phyloP scores from a whole-genome alignment of 2,797 vertebrate species.

The Sebastes variabilis region DNA sequence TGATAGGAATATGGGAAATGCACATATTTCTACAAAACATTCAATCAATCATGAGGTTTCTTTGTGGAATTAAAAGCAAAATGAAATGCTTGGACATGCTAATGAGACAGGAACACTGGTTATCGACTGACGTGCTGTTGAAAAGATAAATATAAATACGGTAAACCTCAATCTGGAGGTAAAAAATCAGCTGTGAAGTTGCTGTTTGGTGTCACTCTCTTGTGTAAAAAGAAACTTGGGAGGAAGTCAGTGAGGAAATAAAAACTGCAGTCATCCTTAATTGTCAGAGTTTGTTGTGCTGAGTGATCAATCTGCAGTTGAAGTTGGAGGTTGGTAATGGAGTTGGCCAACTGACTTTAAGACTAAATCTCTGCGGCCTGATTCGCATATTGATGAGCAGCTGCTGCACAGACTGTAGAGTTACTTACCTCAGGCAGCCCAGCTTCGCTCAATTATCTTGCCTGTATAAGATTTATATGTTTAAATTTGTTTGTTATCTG shows the following conservation, averaged over 20 bases:
- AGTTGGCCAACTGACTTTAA: constrained; percentile 36
- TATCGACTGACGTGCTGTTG: background rate
- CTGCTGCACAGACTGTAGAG: constrained; percentile 4
- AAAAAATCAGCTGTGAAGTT: background rate
- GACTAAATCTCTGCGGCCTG: constrained; percentile 36
- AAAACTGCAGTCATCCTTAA: constrained; percentile 75
- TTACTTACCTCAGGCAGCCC: constrained; percentile 2
- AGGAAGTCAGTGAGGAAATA: constrained; percentile 40
- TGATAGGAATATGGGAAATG: constrained; percentile 33
- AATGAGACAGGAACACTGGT: background rate
- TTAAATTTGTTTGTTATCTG: background rate
- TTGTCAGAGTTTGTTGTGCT: constrained; percentile 68
- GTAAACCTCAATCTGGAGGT: background rate
- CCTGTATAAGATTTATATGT: background rate
- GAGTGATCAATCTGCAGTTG: constrained; percentile 35
- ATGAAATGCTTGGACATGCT: background rate
- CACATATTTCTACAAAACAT: constrained; percentile 15
- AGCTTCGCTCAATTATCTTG: background rate
- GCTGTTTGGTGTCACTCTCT: background rate
- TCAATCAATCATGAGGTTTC: constrained; percentile 23
- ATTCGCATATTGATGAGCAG: constrained; percentile 41
- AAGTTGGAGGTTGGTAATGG: constrained; percentile 40
- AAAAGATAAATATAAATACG: background rate
- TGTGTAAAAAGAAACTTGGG: constrained; percentile 3
- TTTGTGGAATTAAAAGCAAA: constrained; percentile 13